phyloP scores from a whole-genome alignment of 2,797 vertebrate species.

The Clarias fuscus region DNA sequence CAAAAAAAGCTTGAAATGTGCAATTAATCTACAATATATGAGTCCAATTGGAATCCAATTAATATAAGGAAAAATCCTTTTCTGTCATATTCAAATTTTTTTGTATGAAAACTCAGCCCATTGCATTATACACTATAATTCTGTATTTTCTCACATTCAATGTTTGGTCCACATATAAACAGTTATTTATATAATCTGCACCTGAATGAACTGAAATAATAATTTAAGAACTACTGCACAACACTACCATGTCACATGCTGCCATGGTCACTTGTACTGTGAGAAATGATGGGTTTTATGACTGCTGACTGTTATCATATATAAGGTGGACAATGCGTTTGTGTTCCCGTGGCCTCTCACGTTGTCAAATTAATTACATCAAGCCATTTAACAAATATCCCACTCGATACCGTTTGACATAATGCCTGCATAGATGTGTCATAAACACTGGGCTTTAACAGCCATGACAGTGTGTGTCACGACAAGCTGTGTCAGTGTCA shows the following conservation, averaged over 20 bases:
- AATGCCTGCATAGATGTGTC: slow-evolving; percentile 41
- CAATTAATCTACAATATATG: too few relatives aligned
- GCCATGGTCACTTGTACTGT: slow-evolving; percentile 37
- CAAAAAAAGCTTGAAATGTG: too few relatives aligned
- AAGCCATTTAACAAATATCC: slow-evolving; percentile 32
- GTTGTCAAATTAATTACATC: slow-evolving; percentile 39
- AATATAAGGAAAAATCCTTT: too few relatives aligned
- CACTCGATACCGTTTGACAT: slow-evolving; percentile 35
- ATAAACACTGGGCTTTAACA: slow-evolving; percentile 37
- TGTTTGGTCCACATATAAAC: too few relatives aligned
- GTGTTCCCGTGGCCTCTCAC: slow-evolving; percentile 2
- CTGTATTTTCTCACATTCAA: background rate
- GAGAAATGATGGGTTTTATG: slow-evolving; percentile 24
- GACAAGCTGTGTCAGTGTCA: slow-evolving; percentile 32
- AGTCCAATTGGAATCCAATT: too few relatives aligned
- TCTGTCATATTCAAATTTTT: too few relatives aligned
- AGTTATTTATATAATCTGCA: slow-evolving; percentile 9
- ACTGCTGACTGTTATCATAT: slow-evolving; percentile 30
- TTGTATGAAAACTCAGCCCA: too few relatives aligned
- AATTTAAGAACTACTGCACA: background rate
- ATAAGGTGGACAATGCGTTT: slow-evolving; percentile 20
- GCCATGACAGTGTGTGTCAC: slow-evolving; percentile 28
- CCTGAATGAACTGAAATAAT: slow-evolving; percentile 4
- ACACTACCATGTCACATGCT: slow-evolving; percentile 25
- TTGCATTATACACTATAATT: background rate